Evolutionary conservation across 1,140 invertebrate species (phyloP), one percentile per base, ranked within the genome.

Genomic region (Scaptodrosophila lebanonensis): DNA sequence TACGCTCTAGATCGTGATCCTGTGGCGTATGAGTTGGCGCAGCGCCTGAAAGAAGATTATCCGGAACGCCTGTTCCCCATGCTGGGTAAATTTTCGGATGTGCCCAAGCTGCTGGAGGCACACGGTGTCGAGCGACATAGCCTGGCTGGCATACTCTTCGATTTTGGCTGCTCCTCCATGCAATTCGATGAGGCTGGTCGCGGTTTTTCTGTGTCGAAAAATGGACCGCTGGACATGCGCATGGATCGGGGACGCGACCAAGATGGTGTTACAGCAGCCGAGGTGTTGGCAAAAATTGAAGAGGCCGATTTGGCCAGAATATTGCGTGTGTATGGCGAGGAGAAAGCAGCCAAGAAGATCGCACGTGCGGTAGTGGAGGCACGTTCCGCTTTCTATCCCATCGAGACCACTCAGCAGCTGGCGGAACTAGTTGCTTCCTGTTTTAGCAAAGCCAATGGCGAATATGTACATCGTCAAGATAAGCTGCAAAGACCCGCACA

Each of bases 111-210:
- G 12, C 87, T 98, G 5, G 85, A 88, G 66, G 56, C 88, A 7
- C 72, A 90, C 18, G 88, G 90, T 22, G 85, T 96, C 6, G 75
- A 79, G 22, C 88, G 88, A 49, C 91, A 91, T 51, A 91, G 90
- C 17, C 89, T 99, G 16, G 95, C 98, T 89, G 94, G 93, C 0
- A 92, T 97, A 61, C 83, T 99, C 9, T 96, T 98, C 89, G 97
- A 98, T 89, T 93, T 95, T 87, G 97, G 97, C n/a, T 95, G 94
- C 85, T 98, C 97, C 2, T 97, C 95, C 1, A 98, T 98, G 95
- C 97, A 99, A 88, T 93, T 97, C 85, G 93, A 98, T 79, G 89
- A 89, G 69, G 88, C 91, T 1, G 88, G 90, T 11, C 89, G 97
- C 83, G 97, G 97, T 3, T 99, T 99, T 88, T 92, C 94, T 8